phyloP scores from a whole-genome alignment of 2,113 vertebrate genomes.

The Trematocara variabile region DNA sequence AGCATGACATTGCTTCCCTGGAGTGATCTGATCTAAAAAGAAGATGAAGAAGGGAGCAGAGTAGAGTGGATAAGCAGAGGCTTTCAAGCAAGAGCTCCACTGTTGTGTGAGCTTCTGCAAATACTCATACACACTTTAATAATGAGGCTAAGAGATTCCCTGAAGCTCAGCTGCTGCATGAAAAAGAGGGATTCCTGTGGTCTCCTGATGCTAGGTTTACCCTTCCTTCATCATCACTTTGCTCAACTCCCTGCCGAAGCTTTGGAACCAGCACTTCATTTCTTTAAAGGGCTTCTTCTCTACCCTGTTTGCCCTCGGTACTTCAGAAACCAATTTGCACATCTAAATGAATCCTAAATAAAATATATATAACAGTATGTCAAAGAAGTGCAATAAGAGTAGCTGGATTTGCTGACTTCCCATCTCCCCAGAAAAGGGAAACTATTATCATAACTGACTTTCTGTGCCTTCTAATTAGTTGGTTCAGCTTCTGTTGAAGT shows the following conservation, averaged over 20 bases:
- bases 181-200: conserved; percentile 63
- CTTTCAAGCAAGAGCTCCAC: conserved; percentile 51
- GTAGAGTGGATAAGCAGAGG: conserved; percentile 56
- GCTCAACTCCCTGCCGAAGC: background rate
- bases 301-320: background rate
- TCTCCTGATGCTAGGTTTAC: conserved; percentile 45
- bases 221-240: conserved; percentile 29
- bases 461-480: conserved; percentile 67
- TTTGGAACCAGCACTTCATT: background rate
- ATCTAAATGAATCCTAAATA: conserved; percentile 54
- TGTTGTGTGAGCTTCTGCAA: conserved; percentile 37
- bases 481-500: conserved; percentile 46
- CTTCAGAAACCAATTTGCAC: conserved; percentile 50
- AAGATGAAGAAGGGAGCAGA: conserved; percentile 35
- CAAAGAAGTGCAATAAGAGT: conserved; percentile 9
- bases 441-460: conserved; percentile 72
- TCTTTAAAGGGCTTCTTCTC: background rate
- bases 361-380: conserved; percentile 41
- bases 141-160: conserved; percentile 68
- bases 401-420: conserved; percentile 35
- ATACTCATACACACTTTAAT: conserved; percentile 37
- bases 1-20: conserved; percentile 56
- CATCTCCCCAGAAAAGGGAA: conserved; percentile 41
- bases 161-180: conserved; percentile 51
- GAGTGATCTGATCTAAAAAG: conserved; percentile 58